Base-by-base conservation (phyloP, 1,140 invertebrate species). In the Ceratosolen solmsi region DNA sequence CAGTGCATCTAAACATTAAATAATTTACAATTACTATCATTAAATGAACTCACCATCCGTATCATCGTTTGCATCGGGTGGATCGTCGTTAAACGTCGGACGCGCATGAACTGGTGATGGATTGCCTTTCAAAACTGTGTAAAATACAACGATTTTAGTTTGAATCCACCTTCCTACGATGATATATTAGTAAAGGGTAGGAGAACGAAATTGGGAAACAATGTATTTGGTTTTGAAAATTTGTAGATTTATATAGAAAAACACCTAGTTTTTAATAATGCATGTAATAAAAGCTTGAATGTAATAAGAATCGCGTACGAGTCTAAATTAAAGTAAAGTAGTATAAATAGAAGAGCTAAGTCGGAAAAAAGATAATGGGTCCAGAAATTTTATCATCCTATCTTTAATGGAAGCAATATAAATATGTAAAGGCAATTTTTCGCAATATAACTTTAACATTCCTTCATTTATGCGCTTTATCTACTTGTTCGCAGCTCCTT, bases 41-140 rank as follows among this genome's bases (percentile, higher is more conserved):
- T 9, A 54, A 41, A 13, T 13, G 11, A 79, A 65, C 79, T 83
- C 54, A 92, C 91, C 88, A 77, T 92, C 90, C n/a, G 85, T 90
- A 36, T 92, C 91, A 63, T 92, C 91, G 71, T 88, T 90, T 17
- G 89, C 87, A 65, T 91, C 89, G 8, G 87, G 83, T 63, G 89
- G 87, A 87, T 91, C 89, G 36, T 91, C 88, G 36, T 86, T 91
- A 70, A 90, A 91, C 0, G 86, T 86, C 27, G 90, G 89, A 68
- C 89, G 74, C 15, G 89, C 78, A 56, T 90, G 87, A 8, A 88
- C 85, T 27, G 91, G 86, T 15, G 88, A 85, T 33, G 88, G 85
- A 85, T 89, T 89, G 20, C 87, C 88, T 79, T 88, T 91, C 49
- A 91, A 83, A 77, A 90, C 91, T 91, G 84, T 46, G 54, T 81